phyloP scores from a whole-genome alignment of 2,113 vertebrate species.

The Notiomystis cincta region DNA sequence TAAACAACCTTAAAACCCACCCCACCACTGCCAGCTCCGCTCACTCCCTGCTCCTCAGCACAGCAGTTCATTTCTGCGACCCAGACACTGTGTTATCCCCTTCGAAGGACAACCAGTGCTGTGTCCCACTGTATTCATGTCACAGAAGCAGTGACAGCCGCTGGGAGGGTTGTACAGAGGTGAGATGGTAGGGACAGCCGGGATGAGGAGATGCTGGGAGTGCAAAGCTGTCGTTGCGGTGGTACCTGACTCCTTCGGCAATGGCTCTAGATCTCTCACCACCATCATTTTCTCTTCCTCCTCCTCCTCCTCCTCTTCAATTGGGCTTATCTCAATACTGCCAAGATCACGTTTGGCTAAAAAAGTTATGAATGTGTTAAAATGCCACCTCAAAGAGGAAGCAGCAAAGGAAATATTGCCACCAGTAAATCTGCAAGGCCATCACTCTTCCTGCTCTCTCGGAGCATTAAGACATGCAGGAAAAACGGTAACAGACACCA shows the following conservation, averaged over 20 bases:
- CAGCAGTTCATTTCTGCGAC: not conserved
- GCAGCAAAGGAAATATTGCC: not conserved
- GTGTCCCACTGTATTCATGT: not conserved
- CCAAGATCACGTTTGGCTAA: conserved; percentile 48
- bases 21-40: not conserved
- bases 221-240: not conserved
- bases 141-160: not conserved
- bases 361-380: conserved; percentile 35
- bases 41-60: not conserved
- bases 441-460: not conserved
- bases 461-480: not conserved
- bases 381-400: not conserved
- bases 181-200: not conserved
- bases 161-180: not conserved
- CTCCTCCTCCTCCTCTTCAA: conserved; percentile 53
- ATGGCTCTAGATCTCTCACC: conserved; percentile 1
- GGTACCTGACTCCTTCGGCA: conserved; percentile 34
- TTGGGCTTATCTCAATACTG: conserved; percentile 29
- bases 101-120: accelerated
- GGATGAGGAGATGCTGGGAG: not conserved
- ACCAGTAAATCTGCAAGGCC: not conserved
- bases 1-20: not conserved
- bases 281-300: conserved; percentile 15
- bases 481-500: not conserved
- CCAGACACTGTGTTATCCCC: not conserved